Base-by-base conservation (phyloP, 2,797 vertebrate genomes). In the Coracias cyanogaster region DNA sequence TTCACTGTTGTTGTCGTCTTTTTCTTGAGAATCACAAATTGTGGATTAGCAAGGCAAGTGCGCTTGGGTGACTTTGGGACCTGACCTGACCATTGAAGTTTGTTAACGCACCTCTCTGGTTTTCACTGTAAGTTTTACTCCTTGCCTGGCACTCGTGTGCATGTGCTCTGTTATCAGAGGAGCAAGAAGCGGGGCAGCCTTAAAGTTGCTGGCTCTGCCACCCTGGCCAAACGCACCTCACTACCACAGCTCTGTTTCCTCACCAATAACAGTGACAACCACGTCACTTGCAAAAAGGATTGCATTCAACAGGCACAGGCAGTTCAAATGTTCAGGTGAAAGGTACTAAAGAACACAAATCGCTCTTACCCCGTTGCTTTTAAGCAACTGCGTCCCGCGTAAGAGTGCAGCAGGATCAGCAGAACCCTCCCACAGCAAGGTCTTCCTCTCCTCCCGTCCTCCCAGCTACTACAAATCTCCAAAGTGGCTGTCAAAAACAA, bases 21-120 rank as follows among this genome's bases (percentile, higher is more conserved):
- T 86, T 88, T 87, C 91, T 95, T 82, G 76, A 66, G 96, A 97
- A 98, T 90, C 93, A 61, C 92, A 94, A 97, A 93, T 72, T 83
- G 81, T 28, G 67, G 95, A 97, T 97, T 94, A 94, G 87, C 69
- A 77, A 95, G 94, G 92, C 92, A 12, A 89, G 86, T 8, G 82
- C 66, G 91, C 69, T 49, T 19, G 70, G 89, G 86, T 88, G 92
- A 97, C 96, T 97, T 97, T 86, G 39, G 82, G 95, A 43, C 62
- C 81, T 1, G 8, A 86, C 67, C 61, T 1, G 8, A 86, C 67
- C 61, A 31, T 45, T 8, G 66, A 84, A 70, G 71, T 94, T 93
- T 82, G 85, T 51, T 79, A 22, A 54, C 17, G 71, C 37, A n/a
- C 26, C 43, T 43, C 33, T 64, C 49, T 26, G 82, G 29, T 71